phyloP scores from a whole-genome alignment of 2,888 invertebrate species.

The Eilema caniola region DNA sequence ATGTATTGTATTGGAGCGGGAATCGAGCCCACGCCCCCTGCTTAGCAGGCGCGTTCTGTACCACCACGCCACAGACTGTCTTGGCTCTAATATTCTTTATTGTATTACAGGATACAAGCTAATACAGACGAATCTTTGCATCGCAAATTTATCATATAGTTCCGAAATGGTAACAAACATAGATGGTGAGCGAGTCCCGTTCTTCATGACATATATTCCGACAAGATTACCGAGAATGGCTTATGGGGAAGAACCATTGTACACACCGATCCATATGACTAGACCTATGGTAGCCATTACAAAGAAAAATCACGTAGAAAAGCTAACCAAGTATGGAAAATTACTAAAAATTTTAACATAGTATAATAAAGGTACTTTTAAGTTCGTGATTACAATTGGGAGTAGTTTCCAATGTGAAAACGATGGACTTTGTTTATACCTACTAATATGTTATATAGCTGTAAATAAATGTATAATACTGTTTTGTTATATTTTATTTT shows the following conservation, averaged over 20 bases:
- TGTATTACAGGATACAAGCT: conserved; percentile 14
- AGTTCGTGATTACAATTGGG: background rate
- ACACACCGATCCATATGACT: background rate
- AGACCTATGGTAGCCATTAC: background rate
- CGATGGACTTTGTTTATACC: background rate
- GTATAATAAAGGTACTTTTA: background rate
- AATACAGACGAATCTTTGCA: background rate
- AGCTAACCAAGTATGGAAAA: background rate
- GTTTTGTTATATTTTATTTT: too few species aligned
- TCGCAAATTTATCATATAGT: conserved; percentile 6
- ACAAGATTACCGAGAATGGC: background rate
- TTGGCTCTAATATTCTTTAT: background rate
- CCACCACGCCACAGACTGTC: too few species aligned
- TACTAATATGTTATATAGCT: too few species aligned
- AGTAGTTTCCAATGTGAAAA: background rate
- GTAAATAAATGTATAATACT: background rate
- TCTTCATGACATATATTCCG: conserved; percentile 13
- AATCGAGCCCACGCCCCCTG: too few species aligned
- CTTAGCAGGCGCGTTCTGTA: too few species aligned
- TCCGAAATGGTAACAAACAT: background rate
- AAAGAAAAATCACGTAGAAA: background rate
- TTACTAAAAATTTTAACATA: background rate
- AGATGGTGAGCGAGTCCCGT: background rate
- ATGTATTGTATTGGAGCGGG: too few species aligned
- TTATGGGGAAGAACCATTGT: conserved; percentile 1